A percentile compares a stretch with the other conserved stretches of the same genome.
phyloP scores from a whole-genome alignment of 2,797 vertebrate species.

The Clarias pachynema region DNA sequence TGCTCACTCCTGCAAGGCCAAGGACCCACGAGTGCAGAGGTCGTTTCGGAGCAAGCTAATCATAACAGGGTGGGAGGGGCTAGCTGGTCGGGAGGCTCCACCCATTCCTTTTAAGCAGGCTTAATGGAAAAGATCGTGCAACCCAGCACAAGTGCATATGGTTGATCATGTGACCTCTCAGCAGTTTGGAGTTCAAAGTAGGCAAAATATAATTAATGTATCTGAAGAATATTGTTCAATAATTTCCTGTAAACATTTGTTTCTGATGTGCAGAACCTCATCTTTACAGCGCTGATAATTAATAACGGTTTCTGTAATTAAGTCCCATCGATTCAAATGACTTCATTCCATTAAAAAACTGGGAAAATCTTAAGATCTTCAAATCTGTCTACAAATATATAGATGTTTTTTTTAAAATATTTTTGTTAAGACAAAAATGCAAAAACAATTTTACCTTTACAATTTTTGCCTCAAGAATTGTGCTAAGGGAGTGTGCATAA shows the following conservation, averaged over 20 bases:
- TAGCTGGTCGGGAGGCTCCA: constrained; percentile 78
- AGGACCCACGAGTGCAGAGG: constrained; percentile 73
- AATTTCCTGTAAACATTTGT: not conserved
- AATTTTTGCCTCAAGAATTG: not conserved
- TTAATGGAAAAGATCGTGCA: not conserved
- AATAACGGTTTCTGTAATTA: not conserved
- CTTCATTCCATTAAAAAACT: not conserved
- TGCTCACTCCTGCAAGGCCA: constrained; percentile 67
- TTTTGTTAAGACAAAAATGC: not conserved
- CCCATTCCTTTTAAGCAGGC: constrained; percentile 79
- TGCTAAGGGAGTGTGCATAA: not conserved
- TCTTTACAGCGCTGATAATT: not conserved
- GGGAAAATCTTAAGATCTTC: not conserved
- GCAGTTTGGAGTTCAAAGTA: not conserved
- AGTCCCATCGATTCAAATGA: not conserved
- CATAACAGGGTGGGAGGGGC: constrained; percentile 76
- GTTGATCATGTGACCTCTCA: not conserved
- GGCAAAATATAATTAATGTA: not conserved
- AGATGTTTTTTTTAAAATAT: not conserved
- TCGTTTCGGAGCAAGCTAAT: constrained; percentile 70
- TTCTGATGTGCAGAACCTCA: not conserved
- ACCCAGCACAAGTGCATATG: not conserved
- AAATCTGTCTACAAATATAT: not conserved
- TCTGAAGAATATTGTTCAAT: not conserved
- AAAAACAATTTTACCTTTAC: not conserved